Conservation (phyloP, 2,113 vertebrate genomes). For the Mustela lutreola region DNA sequence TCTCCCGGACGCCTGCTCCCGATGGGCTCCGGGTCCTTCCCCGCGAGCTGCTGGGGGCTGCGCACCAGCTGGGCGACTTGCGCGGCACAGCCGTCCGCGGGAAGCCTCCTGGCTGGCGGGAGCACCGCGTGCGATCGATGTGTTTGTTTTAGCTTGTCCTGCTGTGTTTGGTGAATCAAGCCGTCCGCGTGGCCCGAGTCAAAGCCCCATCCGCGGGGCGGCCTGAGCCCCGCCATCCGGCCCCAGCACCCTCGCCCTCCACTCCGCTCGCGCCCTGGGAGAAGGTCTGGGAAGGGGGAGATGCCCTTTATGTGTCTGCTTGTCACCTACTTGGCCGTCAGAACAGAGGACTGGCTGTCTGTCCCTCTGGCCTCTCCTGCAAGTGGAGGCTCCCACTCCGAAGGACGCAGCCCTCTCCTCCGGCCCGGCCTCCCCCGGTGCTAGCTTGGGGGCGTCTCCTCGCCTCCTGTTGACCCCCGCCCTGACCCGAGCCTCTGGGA, state of each 20-base stretch:
- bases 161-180: not conserved
- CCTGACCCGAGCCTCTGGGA: not conserved
- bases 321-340: accelerated
- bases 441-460: not conserved
- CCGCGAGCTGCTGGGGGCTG: accelerated
- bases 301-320: not conserved
- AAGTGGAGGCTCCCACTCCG: not conserved
- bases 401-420: not conserved
- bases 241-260: accelerated
- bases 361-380: accelerated
- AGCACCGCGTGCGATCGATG: accelerated
- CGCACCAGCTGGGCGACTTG: accelerated
- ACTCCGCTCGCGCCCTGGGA: not conserved
- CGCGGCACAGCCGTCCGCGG: accelerated
- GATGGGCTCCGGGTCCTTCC: not conserved
- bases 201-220: accelerated
- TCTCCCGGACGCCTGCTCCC: not conserved
- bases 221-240: accelerated
- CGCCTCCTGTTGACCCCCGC: too few species aligned
- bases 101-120: not conserved
- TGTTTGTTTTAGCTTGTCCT: not conserved
- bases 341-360: not conserved
- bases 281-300: not conserved
- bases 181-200: not conserved
- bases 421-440: not conserved